Evolutionary conservation across 2,797 vertebrate genomes (phyloP).

Genomic region (Gadopsis bispinosus): DNA sequence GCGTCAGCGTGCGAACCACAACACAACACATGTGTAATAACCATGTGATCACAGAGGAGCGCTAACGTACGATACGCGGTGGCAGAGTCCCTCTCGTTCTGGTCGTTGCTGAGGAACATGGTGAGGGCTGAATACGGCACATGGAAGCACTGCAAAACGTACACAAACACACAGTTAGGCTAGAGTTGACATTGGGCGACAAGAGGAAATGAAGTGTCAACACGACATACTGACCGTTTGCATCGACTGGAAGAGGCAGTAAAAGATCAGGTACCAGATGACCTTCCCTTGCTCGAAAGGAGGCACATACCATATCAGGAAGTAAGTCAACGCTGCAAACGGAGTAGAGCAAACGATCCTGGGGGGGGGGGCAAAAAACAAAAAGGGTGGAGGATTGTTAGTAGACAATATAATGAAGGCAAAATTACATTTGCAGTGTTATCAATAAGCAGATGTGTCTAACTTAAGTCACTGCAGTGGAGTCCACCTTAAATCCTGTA

Average conservation of each 20-base stretch:
- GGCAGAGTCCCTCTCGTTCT: slow-evolving; percentile 94
- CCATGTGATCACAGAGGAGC: background rate
- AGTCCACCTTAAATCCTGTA: background rate
- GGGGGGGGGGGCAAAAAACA: slow-evolving; percentile 9
- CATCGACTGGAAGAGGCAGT: slow-evolving; percentile 95
- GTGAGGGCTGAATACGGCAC: slow-evolving; percentile 97
- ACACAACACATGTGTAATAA: background rate
- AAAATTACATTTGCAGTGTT: background rate
- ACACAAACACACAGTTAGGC: slow-evolving; percentile 24
- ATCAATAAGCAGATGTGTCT: background rate
- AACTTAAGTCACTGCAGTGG: no score
- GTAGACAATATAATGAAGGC: background rate
- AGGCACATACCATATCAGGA: slow-evolving; percentile 95
- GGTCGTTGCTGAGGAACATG: slow-evolving; percentile 96
- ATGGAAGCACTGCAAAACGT: slow-evolving; percentile 91
- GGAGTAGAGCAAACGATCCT: slow-evolving; percentile 95
- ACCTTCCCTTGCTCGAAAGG: slow-evolving; percentile 87
- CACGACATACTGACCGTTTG: slow-evolving; percentile 89
- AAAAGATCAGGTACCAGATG: slow-evolving; percentile 94
- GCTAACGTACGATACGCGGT: slow-evolving; percentile 92
- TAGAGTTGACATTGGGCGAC: background rate
- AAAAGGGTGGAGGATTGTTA: background rate
- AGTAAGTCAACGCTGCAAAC: slow-evolving; percentile 90
- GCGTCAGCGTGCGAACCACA: background rate
- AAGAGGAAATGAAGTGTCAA: background rate